Evolutionary conservation across 2,113 vertebrate genomes (phyloP).

Genomic region (Zonotrichia leucophrys): DNA sequence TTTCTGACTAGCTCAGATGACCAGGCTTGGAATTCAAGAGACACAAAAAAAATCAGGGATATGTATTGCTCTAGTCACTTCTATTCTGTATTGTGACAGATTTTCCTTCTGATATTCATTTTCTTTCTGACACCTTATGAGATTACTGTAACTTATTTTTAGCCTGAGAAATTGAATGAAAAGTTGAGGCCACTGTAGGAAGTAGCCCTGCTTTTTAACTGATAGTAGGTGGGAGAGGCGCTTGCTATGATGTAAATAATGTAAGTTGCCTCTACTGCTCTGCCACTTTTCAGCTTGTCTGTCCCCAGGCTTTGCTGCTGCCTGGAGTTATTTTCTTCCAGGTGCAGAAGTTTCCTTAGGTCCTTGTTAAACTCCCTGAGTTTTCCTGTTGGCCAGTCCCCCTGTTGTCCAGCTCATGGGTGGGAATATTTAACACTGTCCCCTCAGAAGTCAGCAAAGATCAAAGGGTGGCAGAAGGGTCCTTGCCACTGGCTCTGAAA

Average conservation of each 20-base stretch:
- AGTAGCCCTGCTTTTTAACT: not conserved
- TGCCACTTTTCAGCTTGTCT: not conserved
- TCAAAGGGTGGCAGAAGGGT: not conserved
- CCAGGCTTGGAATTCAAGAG: not conserved
- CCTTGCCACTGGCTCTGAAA: not conserved
- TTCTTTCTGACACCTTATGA: slow-evolving; percentile 33
- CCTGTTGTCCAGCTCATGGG: not conserved
- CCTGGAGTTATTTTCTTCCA: not conserved
- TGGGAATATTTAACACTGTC: not conserved
- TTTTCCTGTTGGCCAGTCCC: not conserved
- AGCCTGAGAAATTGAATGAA: slow-evolving; percentile 8
- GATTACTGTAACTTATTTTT: slow-evolving; percentile 50
- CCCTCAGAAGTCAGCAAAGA: not conserved
- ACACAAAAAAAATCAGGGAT: not conserved
- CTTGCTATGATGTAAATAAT: not conserved
- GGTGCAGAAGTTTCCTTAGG: not conserved
- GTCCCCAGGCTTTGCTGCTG: not conserved
- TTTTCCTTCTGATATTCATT: slow-evolving; percentile 43
- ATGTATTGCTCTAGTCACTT: not conserved
- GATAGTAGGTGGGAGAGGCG: not conserved
- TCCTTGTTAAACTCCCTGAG: not conserved
- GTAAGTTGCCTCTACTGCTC: not conserved
- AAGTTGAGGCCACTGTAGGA: not conserved
- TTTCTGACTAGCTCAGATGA: not conserved
- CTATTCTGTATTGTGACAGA: slow-evolving; percentile 39